phyloP scores from a whole-genome alignment of 2,888 invertebrate genomes.

The Sminthurides aquaticus region DNA sequence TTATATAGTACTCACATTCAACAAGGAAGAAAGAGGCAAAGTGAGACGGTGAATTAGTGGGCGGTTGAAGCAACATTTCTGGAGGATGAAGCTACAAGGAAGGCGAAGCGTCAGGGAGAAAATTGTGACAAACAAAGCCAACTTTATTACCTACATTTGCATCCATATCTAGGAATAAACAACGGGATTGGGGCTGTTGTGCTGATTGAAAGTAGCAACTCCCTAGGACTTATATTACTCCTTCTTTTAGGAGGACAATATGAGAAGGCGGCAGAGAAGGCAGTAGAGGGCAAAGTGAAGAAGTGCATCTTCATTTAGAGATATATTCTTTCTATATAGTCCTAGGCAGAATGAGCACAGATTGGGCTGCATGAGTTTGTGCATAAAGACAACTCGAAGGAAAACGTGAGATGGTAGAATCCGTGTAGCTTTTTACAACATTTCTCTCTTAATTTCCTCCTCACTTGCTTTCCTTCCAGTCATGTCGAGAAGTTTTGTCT shows the following conservation, averaged over 20 bases:
- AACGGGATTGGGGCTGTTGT: not conserved
- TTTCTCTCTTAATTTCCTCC: not conserved
- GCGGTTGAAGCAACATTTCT: not conserved
- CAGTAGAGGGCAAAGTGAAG: too few relatives aligned
- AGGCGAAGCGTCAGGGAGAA: slow-evolving; percentile 1
- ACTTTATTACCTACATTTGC: slow-evolving; percentile 25
- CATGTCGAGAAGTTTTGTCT: too few relatives aligned
- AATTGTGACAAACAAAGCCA: slow-evolving; percentile 21
- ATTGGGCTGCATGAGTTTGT: too few relatives aligned
- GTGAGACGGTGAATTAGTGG: not conserved
- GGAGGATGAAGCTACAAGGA: too few relatives aligned
- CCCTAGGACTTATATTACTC: not conserved
- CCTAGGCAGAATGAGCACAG: too few relatives aligned
- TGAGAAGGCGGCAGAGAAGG: not conserved
- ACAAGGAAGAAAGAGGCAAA: not conserved
- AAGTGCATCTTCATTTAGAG: too few relatives aligned
- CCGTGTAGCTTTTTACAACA: not conserved
- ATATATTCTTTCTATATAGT: too few relatives aligned
- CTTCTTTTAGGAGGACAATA: not conserved
- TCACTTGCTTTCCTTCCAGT: too few relatives aligned
- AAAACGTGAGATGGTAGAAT: not conserved
- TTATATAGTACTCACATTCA: not conserved
- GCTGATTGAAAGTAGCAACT: not conserved
- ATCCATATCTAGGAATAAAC: slow-evolving; percentile 18
- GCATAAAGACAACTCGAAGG: too few relatives aligned